These are phyloP conservation scores for Mesembrinibis cayennensis DNA, from an alignment of 2,113 vertebrate species.

Conservation along the genomic window DNA sequence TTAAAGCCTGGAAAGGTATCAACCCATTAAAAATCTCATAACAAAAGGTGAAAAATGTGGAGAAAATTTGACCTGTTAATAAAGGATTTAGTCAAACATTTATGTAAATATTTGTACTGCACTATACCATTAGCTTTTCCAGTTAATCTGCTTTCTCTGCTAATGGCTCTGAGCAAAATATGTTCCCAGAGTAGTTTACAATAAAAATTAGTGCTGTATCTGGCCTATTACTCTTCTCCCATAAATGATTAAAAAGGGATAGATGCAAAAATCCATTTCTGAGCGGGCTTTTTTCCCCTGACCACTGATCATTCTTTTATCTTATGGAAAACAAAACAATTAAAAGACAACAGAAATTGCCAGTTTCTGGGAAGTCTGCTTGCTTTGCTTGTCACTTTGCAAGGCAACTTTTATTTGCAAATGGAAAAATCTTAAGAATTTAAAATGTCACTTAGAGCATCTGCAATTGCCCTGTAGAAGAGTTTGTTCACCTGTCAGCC, in stretches of 20 bases:
- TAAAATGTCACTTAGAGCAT: conserved; percentile 43
- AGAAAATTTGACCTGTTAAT: conserved; percentile 43
- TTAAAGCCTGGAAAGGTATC: background rate
- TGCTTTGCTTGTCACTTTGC: background rate
- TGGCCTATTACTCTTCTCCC: conserved; percentile 22
- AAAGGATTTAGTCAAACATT: conserved; percentile 34
- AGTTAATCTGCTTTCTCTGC: conserved; percentile 55
- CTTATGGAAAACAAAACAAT: background rate
- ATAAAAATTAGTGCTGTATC: conserved; percentile 41
- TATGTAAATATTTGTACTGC: conserved; percentile 58
- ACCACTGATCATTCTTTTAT: background rate
- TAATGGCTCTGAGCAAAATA: conserved; percentile 56
- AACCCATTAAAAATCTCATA: conserved; percentile 23
- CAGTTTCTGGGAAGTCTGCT: background rate
- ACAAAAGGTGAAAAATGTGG: background rate
- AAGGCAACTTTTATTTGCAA: background rate
- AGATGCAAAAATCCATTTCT: conserved; percentile 7
- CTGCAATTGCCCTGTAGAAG: conserved; percentile 17
- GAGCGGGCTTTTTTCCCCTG: background rate
- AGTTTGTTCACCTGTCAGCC: conserved; percentile 55
- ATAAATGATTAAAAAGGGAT: background rate
- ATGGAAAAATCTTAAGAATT: conserved; percentile 2
- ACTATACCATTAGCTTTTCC: conserved; percentile 26
- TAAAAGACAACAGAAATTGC: background rate
- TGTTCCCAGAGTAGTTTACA: conserved; percentile 37